Base-by-base conservation (phyloP, 2,888 invertebrate genomes). In the Dynastes maya region DNA sequence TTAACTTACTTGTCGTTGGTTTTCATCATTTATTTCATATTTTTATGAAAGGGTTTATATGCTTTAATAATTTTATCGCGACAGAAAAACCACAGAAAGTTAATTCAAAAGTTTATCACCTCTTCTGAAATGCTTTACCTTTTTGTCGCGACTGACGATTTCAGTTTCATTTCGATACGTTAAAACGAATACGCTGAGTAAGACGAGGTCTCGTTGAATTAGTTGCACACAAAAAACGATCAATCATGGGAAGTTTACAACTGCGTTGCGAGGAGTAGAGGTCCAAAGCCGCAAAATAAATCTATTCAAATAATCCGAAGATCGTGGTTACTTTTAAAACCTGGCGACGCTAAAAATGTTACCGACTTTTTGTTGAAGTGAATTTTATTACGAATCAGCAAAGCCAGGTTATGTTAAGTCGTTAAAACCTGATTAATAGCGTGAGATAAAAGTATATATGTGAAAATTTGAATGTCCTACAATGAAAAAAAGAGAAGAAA, bases 71-170 rank as follows among this genome's bases (percentile, higher is more conserved):
- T 63, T 68, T 68, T 51, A 51, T 27, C 51, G 68, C 51, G 49
- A 51, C 68, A 68, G 2, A 49, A 68, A 68, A 37, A 68, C 9
- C 22, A 22, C 22, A 0, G 22, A 51, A 68, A 29, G 51, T 29
- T 68, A 68, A 68, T 68, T 68, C 51, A 40, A 29, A 29, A 68
- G 53, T 68, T 68, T 68, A 68, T 68, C 13, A 51, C 51, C 6
- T 27, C 49, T 5, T 27, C 51, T 27, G 51, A 51, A 49, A 68
- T 29, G 68, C 68, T 68, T 51, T 68, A n/a, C 51, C 51, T 22
- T 49, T 68, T 68, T 68, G 49, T 68, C 51, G 49, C 68, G 49
- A 29, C 49, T 51, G 51, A 29, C 29, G 49, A 68, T 68, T 68
- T 68, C 27, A 22, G 13, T 49, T 29, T 27, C 51, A 27, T 68